A percentile compares a stretch with the other conserved stretches of the same genome.
phyloP scores from a whole-genome alignment of 1,140 invertebrate species.

The Patella vulgata region DNA sequence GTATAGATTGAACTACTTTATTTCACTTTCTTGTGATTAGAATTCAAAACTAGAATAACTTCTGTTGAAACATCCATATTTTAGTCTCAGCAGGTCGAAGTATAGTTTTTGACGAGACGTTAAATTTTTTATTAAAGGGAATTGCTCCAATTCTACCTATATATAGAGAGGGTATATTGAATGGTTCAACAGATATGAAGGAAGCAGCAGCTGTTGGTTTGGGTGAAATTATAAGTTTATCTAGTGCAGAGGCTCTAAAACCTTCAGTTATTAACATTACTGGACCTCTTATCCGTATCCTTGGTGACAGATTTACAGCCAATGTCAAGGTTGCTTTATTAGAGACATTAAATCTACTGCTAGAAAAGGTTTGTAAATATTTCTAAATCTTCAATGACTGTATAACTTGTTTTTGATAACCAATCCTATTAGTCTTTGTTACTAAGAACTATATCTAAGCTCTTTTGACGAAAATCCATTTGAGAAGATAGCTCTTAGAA shows the following conservation, averaged over 20 bases:
- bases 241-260: conserved; percentile 79
- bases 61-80: no score
- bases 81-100: no score
- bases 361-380: conserved; percentile 73
- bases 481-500: no score
- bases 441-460: no score
- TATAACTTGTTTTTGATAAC: no score
- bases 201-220: conserved; percentile 94
- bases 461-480: no score
- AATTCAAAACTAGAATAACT: no score
- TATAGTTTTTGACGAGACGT: no score
- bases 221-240: conserved; percentile 90
- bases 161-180: conserved; percentile 95
- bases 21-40: no score
- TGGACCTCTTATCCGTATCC: conserved; percentile 95
- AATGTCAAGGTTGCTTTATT: conserved; percentile 96
- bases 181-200: conserved; percentile 93
- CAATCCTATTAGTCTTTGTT: no score
- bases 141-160: conserved; percentile 93
- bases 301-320: conserved; percentile 93
- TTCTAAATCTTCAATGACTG: no score
- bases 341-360: conserved; percentile 89
- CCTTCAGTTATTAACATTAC: conserved; percentile 97
- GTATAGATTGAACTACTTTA: no score
- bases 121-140: conserved; percentile 70